Percentiles rank a stretch among this genome's conserved stretches.
phyloP scores from a whole-genome alignment of 2,113 vertebrate species.

The Oceanodroma tethys region DNA sequence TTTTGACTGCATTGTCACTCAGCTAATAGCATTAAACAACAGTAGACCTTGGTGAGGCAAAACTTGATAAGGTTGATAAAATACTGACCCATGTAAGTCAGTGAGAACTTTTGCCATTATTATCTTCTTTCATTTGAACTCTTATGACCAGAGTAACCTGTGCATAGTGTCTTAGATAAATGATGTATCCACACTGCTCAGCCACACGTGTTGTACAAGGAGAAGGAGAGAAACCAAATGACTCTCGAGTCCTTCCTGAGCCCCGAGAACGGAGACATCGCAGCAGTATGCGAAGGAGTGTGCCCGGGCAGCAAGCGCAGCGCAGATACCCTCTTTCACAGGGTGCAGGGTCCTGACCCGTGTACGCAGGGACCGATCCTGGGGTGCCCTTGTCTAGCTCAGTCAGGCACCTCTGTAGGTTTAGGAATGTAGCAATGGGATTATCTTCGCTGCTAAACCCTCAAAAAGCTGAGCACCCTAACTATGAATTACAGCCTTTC shows the following conservation, averaged over 20 bases:
- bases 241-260: fast-evolving
- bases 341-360: neutral
- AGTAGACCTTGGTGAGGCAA: fast-evolving
- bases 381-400: neutral
- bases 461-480: neutral
- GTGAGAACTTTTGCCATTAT: neutral
- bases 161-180: neutral
- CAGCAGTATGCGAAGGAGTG: neutral
- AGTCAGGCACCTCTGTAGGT: neutral
- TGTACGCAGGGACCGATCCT: neutral
- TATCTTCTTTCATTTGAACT: neutral
- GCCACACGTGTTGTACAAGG: neutral
- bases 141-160: neutral
- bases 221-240: neutral
- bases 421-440: neutral
- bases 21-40: neutral
- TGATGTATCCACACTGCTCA: neutral
- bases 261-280: fast-evolving
- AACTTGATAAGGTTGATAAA: neutral
- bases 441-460: neutral
- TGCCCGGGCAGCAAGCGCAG: neutral
- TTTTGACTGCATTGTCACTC: neutral
- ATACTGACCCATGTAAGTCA: neutral
- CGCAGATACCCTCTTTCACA: neutral
- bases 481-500: neutral